A percentile compares a stretch with the other conserved stretches of the same genome.
These are phyloP conservation scores for Chamaedrilus cognettii DNA, from an alignment of 2,888 invertebrate species.

Conservation along the genomic window DNA sequence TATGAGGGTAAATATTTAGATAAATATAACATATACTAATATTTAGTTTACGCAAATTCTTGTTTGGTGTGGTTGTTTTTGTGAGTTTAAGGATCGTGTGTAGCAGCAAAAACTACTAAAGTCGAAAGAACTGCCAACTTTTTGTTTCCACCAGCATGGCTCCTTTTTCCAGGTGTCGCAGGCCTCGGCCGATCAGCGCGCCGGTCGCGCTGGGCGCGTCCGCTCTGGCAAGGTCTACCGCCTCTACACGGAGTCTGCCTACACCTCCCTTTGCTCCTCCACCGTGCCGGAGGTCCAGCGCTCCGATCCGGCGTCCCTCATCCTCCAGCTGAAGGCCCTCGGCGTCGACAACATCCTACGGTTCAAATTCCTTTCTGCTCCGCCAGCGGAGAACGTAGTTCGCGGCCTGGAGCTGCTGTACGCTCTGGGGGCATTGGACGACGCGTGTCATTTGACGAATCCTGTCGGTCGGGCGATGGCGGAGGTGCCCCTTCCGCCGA, in stretches of 20 bases:
- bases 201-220: conserved; percentile 88
- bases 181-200: conserved; percentile 88
- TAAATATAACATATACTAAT: too few species aligned
- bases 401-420: conserved; percentile 84
- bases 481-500: conserved; percentile 86
- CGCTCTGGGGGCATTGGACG: conserved; percentile 78
- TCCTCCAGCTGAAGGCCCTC: conserved; percentile 89
- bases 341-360: conserved; percentile 89
- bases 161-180: too few species aligned
- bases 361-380: conserved; percentile 91
- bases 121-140: too few species aligned
- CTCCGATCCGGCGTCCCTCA: conserved; percentile 79
- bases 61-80: too few species aligned
- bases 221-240: conserved; percentile 71
- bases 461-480: conserved; percentile 83
- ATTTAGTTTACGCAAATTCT: too few species aligned
- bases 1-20: too few species aligned
- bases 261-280: conserved; percentile 68
- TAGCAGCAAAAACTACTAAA: too few species aligned
- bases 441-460: conserved; percentile 74
- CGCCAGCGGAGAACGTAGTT: conserved; percentile 84
- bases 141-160: too few species aligned
- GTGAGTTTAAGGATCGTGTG: too few species aligned
- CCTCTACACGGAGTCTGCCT: conserved; percentile 71
- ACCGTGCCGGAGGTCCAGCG: conserved; percentile 93